Evolutionary conservation across 2,888 invertebrate species (phyloP), one percentile per base, ranked within the genome.

Genomic region (Oxytorus armatus): DNA sequence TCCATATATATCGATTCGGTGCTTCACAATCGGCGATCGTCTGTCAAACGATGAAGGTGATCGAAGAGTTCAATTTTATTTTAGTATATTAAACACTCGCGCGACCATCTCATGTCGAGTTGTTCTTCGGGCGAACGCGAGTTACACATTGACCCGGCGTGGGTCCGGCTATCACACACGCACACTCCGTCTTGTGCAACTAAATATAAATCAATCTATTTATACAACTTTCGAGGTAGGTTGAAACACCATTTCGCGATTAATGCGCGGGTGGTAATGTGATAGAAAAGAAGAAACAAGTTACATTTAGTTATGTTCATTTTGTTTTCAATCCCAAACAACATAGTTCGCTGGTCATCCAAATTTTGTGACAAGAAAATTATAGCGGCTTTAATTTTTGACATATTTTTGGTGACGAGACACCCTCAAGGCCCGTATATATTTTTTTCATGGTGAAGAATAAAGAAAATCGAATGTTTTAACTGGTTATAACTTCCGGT

Each of bases 181-280:
- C 10, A 18, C 36, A n/a, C 29, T 29, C 47, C 44, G 8, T 8
- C 29, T 8, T 33, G 18, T n/a, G 23, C 33, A 47, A 23, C 72
- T 77, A 88, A 87, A 85, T 86, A 88, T 85, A 87, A 81, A 77
- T 65, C 29, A 63, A 29, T 47, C 63, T 87, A 86, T 88, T 88
- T 85, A 86, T 87, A 85, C 83, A 84, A 21, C 47, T 55, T 76
- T 70, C 55, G 36, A 68, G 61, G 75, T 78, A 61, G 57, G 81
- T 76, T 72, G 44, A 51, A n/a, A 57, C 25, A 23, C 14, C 21
- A 3, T 33, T 47, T 51, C 36, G 42, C 47, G 3, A 7, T 14
- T 21, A 29, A 57, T 70, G 8, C 57, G 39, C 25, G 63, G 29
- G 33, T 18, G 3, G 21, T 8, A 25, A 25, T 47, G 14, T 18